Evolutionary conservation across 2,113 vertebrate genomes (phyloP).

Genomic region (Dipodomys stephensi): DNA sequence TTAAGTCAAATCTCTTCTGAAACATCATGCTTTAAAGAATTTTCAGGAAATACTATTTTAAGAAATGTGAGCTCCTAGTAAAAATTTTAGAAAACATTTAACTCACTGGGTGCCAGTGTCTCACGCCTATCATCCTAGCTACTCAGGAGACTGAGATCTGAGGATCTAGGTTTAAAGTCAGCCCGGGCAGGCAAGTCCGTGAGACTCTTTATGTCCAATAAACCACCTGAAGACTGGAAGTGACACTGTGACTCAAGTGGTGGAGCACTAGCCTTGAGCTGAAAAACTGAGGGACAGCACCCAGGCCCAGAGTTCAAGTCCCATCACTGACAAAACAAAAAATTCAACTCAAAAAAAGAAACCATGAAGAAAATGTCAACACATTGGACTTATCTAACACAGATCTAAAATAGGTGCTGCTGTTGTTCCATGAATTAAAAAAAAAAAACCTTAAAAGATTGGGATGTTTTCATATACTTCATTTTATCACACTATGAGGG

Average conservation of each 20-base stretch:
- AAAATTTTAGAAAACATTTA: neutral
- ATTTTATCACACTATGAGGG: neutral
- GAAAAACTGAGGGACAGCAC: too few species aligned
- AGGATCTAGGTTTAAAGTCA: too few species aligned
- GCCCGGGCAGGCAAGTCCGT: too few species aligned
- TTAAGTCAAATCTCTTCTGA: slow-evolving; percentile 29
- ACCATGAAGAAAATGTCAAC: slow-evolving; percentile 10
- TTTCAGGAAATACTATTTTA: slow-evolving; percentile 11
- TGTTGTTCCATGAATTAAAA: neutral
- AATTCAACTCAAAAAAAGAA: neutral
- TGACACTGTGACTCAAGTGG: too few species aligned
- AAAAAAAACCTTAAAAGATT: neutral
- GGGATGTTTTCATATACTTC: neutral
- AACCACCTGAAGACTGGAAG: too few species aligned
- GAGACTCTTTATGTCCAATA: too few species aligned
- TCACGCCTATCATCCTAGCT: too few species aligned
- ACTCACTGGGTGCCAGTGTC: too few species aligned
- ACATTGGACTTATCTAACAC: neutral
- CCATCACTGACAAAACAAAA: neutral
- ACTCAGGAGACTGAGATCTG: too few species aligned
- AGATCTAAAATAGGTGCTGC: slow-evolving; percentile 23
- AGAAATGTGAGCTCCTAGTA: neutral
- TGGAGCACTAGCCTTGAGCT: too few species aligned
- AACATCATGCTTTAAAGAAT: slow-evolving; percentile 34
- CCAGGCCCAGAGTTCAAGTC: too few species aligned